Evolutionary conservation across 2,113 vertebrate genomes (phyloP).

Genomic region (Gorsachius goisagi): DNA sequence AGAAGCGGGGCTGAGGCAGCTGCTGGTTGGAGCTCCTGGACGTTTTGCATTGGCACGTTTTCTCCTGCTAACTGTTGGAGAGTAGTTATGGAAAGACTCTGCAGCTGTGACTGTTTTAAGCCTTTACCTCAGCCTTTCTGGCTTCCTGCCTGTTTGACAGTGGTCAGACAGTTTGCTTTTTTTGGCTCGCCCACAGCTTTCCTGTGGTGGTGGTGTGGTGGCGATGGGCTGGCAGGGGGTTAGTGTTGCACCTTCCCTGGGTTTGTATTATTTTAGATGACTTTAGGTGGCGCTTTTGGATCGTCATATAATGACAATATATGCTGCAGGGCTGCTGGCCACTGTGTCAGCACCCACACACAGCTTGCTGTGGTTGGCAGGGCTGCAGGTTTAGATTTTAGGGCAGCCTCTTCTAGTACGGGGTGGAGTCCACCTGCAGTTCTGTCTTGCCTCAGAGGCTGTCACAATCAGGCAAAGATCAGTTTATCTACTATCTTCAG

Average conservation of each 20-base stretch:
- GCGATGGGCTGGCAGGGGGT: neutral
- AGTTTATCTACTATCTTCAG: neutral
- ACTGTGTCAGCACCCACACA: no score
- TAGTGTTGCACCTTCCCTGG: neutral
- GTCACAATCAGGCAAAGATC: neutral
- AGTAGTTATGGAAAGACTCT: neutral
- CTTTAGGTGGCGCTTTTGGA: neutral
- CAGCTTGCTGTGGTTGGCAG: fast-evolving
- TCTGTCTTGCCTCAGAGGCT: neutral
- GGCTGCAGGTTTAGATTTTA: neutral
- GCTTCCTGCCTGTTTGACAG: neutral
- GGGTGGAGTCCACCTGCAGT: neutral
- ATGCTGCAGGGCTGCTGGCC: neutral
- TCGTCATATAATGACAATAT: neutral
- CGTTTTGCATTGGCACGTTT: neutral
- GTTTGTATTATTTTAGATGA: neutral
- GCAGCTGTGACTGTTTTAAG: neutral
- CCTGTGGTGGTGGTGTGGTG: no score
- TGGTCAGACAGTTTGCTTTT: neutral
- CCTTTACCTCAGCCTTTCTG: neutral
- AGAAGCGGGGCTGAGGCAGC: neutral
- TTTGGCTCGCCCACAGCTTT: neutral
- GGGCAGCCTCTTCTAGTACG: neutral
- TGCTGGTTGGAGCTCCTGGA: neutral
- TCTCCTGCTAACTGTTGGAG: neutral